Conservation (phyloP, 2,113 vertebrate species). For the Lagenorhynchus albirostris region DNA sequence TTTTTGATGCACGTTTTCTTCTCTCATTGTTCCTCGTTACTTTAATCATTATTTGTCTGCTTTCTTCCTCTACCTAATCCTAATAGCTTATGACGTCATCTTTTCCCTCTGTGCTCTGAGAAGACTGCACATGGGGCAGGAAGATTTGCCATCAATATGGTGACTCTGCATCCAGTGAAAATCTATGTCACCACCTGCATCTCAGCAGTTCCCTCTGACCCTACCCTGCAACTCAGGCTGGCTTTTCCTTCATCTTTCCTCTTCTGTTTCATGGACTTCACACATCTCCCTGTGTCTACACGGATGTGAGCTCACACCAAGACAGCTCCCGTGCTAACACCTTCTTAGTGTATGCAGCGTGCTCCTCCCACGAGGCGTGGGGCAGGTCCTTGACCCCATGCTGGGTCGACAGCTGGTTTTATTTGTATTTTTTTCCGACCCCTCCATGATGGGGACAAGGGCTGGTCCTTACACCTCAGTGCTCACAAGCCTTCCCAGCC, state of each 20-base stretch:
- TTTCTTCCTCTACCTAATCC: neutral
- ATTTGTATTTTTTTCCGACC: neutral
- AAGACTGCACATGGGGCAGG: neutral
- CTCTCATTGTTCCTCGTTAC: neutral
- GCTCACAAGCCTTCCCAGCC: neutral
- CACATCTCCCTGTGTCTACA: neutral
- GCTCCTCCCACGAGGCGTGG: rapidly evolving
- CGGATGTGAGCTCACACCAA: neutral
- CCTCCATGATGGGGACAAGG: neutral
- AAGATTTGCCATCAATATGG: neutral
- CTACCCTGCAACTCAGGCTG: neutral
- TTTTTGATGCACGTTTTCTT: neutral
- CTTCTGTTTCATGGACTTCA: neutral
- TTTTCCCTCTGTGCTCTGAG: neutral
- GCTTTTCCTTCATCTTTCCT: neutral
- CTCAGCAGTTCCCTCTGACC: neutral
- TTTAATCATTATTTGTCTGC: neutral
- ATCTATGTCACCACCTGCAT: too few species aligned
- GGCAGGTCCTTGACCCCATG: neutral
- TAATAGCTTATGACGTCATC: neutral
- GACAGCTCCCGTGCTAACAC: neutral
- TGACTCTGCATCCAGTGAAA: neutral
- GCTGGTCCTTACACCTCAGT: neutral
- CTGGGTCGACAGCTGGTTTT: neutral
- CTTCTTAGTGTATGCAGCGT: rapidly evolving